Evolutionary conservation across 2,113 vertebrate species (phyloP).

Genomic region (Etheostoma spectabile): DNA sequence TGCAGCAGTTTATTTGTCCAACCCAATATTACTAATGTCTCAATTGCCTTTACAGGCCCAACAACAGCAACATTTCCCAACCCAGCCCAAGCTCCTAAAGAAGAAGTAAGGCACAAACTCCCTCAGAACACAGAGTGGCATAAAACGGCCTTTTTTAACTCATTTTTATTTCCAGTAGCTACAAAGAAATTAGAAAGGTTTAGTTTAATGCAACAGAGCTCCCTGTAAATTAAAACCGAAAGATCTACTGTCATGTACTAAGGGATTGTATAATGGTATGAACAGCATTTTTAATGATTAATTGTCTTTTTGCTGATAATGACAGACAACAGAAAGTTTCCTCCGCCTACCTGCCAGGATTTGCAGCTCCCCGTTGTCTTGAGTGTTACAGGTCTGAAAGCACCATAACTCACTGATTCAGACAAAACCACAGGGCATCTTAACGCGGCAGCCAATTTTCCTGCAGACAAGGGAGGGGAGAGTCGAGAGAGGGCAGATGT

Average conservation of each 20-base stretch:
- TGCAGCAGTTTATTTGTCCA: slow-evolving; percentile 26
- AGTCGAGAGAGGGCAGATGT: slow-evolving; percentile 36
- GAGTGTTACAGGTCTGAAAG: not conserved
- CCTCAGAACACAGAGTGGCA: not conserved
- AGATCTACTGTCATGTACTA: not conserved
- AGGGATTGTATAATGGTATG: not conserved
- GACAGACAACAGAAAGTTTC: not conserved
- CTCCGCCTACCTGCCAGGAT: slow-evolving; percentile 52
- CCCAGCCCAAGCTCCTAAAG: not conserved
- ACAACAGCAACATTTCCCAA: not conserved
- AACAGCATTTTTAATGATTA: not conserved
- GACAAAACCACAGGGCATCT: slow-evolving; percentile 16
- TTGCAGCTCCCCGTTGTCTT: slow-evolving; percentile 9
- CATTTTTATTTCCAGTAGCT: not conserved
- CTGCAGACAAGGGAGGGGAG: slow-evolving; percentile 41
- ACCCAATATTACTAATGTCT: slow-evolving; percentile 5
- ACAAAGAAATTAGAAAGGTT: not conserved
- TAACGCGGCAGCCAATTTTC: slow-evolving; percentile 27
- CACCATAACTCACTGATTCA: slow-evolving; percentile 28
- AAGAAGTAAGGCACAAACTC: not conserved
- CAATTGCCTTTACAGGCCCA: slow-evolving; percentile 6
- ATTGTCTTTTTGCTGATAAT: not conserved
- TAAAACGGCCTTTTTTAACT: not conserved
- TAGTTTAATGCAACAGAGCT: not conserved
- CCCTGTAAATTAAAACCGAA: not conserved